Conservation (phyloP, 2,113 vertebrate species). For the Shinisaurus crocodilurus region DNA sequence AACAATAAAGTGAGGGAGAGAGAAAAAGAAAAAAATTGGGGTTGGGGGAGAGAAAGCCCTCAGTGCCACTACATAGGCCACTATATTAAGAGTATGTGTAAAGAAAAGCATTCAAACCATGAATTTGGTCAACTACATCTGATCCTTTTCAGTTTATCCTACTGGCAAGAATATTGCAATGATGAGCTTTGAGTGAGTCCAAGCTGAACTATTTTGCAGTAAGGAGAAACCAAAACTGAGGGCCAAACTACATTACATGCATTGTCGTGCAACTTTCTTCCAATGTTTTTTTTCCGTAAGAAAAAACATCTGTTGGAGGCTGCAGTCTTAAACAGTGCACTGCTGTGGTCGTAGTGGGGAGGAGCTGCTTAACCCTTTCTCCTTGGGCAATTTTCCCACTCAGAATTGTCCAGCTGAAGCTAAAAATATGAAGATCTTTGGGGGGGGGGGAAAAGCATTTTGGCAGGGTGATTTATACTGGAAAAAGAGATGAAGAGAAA, state of each 20-base stretch:
- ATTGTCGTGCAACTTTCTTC: background rate
- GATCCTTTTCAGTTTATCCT: background rate
- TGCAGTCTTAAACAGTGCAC: background rate
- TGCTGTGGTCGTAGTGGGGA: no score
- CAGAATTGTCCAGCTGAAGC: background rate
- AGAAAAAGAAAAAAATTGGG: background rate
- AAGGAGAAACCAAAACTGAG: background rate
- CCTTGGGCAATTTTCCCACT: background rate
- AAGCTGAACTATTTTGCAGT: background rate
- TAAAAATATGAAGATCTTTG: background rate
- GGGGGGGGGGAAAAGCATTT: background rate
- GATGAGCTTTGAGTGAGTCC: background rate
- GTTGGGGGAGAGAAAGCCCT: background rate
- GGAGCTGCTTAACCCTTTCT: background rate
- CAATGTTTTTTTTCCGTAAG: background rate
- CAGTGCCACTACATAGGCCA: background rate
- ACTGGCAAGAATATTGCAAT: conserved; percentile 5
- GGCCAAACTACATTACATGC: background rate
- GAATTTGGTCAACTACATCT: background rate
- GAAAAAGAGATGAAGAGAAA: background rate
- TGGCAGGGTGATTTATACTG: background rate
- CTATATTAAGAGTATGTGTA: background rate
- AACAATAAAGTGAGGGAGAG: background rate
- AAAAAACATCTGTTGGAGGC: background rate
- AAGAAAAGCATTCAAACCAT: background rate